Conservation (phyloP, 2,888 invertebrate genomes). For the Meiosimyza decipiens region DNA sequence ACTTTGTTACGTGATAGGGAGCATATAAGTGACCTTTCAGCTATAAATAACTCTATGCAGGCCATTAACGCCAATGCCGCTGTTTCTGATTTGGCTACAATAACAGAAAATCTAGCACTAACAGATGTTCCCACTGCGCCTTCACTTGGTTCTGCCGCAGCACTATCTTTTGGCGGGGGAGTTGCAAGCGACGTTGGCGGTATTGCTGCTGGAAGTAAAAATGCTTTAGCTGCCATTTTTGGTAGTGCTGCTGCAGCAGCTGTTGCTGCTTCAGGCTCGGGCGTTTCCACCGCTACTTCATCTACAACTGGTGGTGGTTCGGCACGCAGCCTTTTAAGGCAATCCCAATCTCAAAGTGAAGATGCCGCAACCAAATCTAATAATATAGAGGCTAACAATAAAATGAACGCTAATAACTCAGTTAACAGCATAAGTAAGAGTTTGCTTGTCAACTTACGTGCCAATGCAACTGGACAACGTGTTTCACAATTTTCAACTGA, state of each 20-base stretch:
- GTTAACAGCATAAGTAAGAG: constrained; percentile 63
- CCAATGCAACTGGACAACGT: constrained; percentile 51
- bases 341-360: constrained; percentile 60
- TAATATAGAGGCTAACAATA: constrained; percentile 66
- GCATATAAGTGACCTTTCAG: constrained; percentile 74
- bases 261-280: constrained; percentile 37
- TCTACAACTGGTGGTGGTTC: not conserved
- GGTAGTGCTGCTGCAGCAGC: constrained; percentile 64
- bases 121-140: constrained; percentile 66
- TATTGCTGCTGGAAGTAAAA: constrained; percentile 67
- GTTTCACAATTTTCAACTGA: constrained; percentile 68
- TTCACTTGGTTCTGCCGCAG: constrained; percentile 31
- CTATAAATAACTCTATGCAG: constrained; percentile 78
- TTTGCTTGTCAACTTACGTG: constrained; percentile 60
- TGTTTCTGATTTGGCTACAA: constrained; percentile 81
- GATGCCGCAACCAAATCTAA: constrained; percentile 66
- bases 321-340: constrained; percentile 17
- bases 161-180: constrained; percentile 57
- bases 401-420: constrained; percentile 66
- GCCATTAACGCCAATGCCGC: constrained; percentile 69
- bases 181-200: constrained; percentile 70
- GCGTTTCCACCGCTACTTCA: constrained; percentile 25
- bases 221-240: constrained; percentile 55
- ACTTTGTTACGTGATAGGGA: constrained; percentile 69
- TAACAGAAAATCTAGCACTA: constrained; percentile 83